Evolutionary conservation across 2,888 invertebrate species (phyloP).

Genomic region (Mesochorus sp.): DNA sequence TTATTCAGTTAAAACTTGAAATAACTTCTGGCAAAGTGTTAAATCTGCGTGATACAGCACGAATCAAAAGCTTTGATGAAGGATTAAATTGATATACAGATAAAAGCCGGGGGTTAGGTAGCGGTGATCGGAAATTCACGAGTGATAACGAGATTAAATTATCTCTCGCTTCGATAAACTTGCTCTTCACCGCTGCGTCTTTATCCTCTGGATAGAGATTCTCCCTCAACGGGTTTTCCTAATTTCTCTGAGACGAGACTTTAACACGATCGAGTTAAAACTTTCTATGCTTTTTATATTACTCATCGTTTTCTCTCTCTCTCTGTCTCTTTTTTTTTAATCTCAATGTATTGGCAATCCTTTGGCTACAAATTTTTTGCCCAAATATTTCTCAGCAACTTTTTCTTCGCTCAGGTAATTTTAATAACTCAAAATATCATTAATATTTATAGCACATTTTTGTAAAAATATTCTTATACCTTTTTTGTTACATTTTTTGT

Average conservation of each 20-base stretch:
- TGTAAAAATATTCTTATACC: too few relatives aligned
- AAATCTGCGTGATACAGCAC: not conserved
- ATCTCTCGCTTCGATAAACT: conserved; percentile 43
- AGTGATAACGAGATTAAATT: conserved; percentile 55
- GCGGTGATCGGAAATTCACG: conserved; percentile 50
- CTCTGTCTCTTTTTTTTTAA: not conserved
- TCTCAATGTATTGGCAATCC: not conserved
- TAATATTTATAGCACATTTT: not conserved
- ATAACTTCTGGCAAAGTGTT: not conserved
- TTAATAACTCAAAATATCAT: too few relatives aligned
- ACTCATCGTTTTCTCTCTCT: not conserved
- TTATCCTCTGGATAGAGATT: conserved; percentile 25
- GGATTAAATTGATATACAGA: conserved; percentile 45
- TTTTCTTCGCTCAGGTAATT: not conserved
- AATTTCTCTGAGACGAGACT: conserved; percentile 53
- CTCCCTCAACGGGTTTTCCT: conserved; percentile 44
- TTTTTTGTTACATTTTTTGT: not conserved
- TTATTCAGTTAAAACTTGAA: not conserved
- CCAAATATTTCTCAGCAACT: not conserved
- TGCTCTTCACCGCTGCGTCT: not conserved
- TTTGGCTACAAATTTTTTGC: not conserved
- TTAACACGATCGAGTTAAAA: conserved; percentile 39
- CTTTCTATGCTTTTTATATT: conserved; percentile 25
- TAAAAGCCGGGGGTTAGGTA: conserved; percentile 33
- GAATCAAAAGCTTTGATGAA: conserved; percentile 22